These are phyloP conservation scores for Sebastes itinus DNA, from an alignment of 2,797 vertebrate genomes.

Conservation along the genomic window DNA sequence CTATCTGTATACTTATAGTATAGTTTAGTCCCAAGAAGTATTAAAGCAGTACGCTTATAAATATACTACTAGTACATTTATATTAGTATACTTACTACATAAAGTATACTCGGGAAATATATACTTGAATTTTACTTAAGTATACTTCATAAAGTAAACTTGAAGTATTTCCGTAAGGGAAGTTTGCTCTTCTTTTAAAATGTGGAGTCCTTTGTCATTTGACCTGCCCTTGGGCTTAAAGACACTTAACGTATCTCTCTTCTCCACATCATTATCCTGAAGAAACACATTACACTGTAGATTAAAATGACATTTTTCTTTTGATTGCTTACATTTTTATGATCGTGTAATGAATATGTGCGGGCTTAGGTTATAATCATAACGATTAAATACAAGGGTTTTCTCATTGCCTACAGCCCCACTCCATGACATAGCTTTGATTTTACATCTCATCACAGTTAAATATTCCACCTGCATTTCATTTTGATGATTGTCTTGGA, in stretches of 20 bases:
- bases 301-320: constrained; percentile 52
- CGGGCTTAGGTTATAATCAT: constrained; percentile 18
- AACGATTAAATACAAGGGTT: constrained; percentile 2
- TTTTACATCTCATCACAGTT: constrained; percentile 28
- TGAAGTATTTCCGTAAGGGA: too few species aligned
- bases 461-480: not conserved
- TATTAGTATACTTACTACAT: too few species aligned
- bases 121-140: too few species aligned
- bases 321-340: constrained; percentile 43
- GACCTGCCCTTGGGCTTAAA: constrained; percentile 45
- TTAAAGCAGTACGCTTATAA: too few species aligned
- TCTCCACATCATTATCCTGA: constrained; percentile 33
- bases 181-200: constrained; percentile 40
- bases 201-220: constrained; percentile 34
- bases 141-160: too few species aligned
- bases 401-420: not conserved
- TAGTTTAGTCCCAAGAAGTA: too few species aligned
- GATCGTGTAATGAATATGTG: constrained; percentile 23
- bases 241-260: constrained; percentile 21
- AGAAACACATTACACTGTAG: constrained; percentile 39
- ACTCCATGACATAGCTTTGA: not conserved
- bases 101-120: too few species aligned
- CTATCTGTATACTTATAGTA: too few species aligned
- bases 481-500: not conserved
- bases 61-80: too few species aligned